These are phyloP conservation scores for Callipepla californica DNA, from an alignment of 2,113 vertebrate species.

Conservation along the genomic window DNA sequence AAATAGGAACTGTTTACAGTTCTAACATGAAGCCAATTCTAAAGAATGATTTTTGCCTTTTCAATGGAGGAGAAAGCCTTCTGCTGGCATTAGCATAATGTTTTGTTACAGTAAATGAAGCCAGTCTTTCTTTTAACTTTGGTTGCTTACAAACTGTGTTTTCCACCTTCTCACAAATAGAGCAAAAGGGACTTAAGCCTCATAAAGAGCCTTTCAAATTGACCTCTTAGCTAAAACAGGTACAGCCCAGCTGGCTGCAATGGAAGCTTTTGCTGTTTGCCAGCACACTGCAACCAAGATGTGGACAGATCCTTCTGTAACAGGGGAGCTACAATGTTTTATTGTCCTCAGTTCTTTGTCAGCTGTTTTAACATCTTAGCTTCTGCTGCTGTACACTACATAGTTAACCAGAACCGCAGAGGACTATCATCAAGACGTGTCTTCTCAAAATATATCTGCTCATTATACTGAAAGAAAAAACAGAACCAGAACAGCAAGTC, in stretches of 20 bases:
- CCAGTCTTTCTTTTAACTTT: neutral
- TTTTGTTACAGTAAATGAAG: conserved; percentile 1
- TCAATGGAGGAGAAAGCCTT: conserved; percentile 45
- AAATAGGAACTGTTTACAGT: conserved; percentile 70
- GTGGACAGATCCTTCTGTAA: neutral
- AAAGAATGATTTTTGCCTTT: conserved; percentile 24
- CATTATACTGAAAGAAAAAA: neutral
- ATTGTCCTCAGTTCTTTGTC: neutral
- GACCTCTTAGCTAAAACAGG: conserved; percentile 1
- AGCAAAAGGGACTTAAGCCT: conserved; percentile 2
- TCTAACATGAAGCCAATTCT: conserved; percentile 52
- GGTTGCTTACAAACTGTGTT: accelerated
- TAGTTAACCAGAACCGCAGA: neutral
- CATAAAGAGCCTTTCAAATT: neutral
- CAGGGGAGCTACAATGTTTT: neutral
- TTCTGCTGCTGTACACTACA: neutral
- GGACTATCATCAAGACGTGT: neutral
- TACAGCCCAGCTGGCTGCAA: neutral
- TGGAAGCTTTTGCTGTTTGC: neutral
- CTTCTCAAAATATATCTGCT: neutral
- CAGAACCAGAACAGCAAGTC: neutral
- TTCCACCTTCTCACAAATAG: neutral
- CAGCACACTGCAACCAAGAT: neutral
- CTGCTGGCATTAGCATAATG: neutral
- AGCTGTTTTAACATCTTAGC: neutral